Base-by-base conservation (phyloP, 2,888 invertebrate genomes). In the Rotaria macrura region DNA sequence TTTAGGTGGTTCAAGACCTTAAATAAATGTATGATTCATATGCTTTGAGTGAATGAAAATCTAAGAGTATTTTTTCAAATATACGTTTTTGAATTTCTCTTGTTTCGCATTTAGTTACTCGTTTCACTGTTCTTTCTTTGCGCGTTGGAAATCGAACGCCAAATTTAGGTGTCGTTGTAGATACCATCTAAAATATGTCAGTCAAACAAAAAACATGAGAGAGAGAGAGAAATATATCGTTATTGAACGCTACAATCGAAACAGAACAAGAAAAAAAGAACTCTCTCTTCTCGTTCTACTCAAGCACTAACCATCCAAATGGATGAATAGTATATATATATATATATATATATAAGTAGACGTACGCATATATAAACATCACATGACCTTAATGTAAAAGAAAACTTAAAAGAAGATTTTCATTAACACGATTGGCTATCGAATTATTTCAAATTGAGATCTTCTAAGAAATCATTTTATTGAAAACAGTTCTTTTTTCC, bases 51-150 rank as follows among this genome's bases (percentile, higher is more conserved):
- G 10, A 14, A 47, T 6, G 12, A 47, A 47, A 47, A 47, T 47
- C 1, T 47, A 14, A 43, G n/a, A n/a, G n/a, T 47, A 10, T 12
- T 52, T 52, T 52, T 52, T 52, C 23, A 6, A 34, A 65, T 20
- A 34, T 65, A 65, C 65, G 65, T 65, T 65, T 65, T 65, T 65
- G 65, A 65, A 65, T 65, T 65, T 65, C 65, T 34, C 65, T 34
- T 34, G 65, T 65, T 65, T 65, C 65, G 38, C 65, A 65, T 65
- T 65, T 65, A 7, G 65, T 65, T 1, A 65, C 65, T 65, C 65
- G 34, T 65, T 65, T 65, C 0, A 65, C 65, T 65, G 65, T 65
- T 65, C 65, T 65, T 65, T 65, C 65, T 65, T 65, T 65, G 38
- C 65, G 65, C 20, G 65, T 34, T 34, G 65, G 65, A 65, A 65